These are phyloP conservation scores for Saccopteryx leptura DNA, from an alignment of 2,113 vertebrate genomes.

Conservation along the genomic window DNA sequence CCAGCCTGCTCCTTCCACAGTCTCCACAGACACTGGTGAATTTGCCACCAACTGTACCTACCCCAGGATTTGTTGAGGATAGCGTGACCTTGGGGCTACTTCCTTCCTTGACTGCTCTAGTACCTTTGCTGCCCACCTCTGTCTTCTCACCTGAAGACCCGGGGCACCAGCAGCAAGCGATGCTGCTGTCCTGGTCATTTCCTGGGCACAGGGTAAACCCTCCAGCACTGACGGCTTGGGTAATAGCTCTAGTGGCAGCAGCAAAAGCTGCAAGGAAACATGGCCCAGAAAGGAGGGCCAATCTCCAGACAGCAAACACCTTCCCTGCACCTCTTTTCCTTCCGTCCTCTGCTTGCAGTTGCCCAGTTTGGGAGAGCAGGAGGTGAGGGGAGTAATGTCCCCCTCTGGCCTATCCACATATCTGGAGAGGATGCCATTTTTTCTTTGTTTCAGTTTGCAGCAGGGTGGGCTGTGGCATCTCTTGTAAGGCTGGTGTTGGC, in stretches of 20 bases:
- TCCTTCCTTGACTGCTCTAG: not conserved
- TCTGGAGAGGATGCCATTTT: not conserved
- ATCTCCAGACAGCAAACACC: not conserved
- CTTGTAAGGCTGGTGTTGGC: not conserved
- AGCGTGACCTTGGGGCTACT: not conserved
- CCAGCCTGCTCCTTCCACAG: fast-evolving
- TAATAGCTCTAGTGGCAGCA: not conserved
- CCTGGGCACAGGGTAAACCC: not conserved
- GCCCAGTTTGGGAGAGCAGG: not conserved
- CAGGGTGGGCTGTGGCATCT: not conserved
- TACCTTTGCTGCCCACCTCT: not conserved
- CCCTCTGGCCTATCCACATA: not conserved
- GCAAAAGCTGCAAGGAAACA: not conserved
- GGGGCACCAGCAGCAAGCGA: not conserved
- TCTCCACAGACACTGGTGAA: not conserved
- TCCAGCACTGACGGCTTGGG: not conserved
- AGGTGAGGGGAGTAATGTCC: fast-evolving
- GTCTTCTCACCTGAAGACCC: not conserved
- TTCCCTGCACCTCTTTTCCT: not conserved
- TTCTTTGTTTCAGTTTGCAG: not conserved
- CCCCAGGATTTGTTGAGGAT: too few relatives aligned
- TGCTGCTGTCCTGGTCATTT: too few relatives aligned
- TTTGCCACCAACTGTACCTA: not conserved
- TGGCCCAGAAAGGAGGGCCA: not conserved
- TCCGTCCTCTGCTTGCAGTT: not conserved